Percentiles rank a stretch among this genome's conserved stretches.
phyloP scores from a whole-genome alignment of 2,888 invertebrate species.

The Adelphocoris suturalis region DNA sequence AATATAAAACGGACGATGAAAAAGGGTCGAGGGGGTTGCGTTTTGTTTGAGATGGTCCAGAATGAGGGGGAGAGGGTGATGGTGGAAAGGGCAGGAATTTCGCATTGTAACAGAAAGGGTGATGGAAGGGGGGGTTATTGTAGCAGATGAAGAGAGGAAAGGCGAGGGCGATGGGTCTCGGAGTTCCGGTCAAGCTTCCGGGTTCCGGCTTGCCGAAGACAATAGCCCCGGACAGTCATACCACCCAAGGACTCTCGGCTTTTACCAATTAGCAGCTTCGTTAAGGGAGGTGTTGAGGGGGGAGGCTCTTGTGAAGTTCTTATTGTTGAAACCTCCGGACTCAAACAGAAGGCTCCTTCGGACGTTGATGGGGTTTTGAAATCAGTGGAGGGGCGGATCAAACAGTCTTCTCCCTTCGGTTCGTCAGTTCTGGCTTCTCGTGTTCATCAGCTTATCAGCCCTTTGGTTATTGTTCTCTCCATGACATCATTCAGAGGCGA shows the following conservation, averaged over 20 bases:
- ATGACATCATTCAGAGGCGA: slow-evolving; percentile 5
- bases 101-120: slow-evolving; percentile 54
- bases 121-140: slow-evolving; percentile 60
- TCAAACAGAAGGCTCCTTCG: slow-evolving; percentile 53
- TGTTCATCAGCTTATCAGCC: slow-evolving; percentile 60
- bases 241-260: slow-evolving; percentile 32
- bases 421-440: background rate
- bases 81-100: slow-evolving; percentile 45
- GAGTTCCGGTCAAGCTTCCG: slow-evolving; percentile 68
- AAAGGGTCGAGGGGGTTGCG: slow-evolving; percentile 47
- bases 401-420: slow-evolving; percentile 35
- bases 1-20: slow-evolving; percentile 67
- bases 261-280: slow-evolving; percentile 57
- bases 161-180: slow-evolving; percentile 49
- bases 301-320: slow-evolving; percentile 42
- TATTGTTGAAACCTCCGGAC: slow-evolving; percentile 54
- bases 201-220: slow-evolving; percentile 68
- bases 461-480: slow-evolving; percentile 55
- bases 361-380: slow-evolving; percentile 59
- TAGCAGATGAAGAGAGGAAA: slow-evolving; percentile 48
- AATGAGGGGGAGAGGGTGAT: background rate
- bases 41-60: slow-evolving; percentile 51
- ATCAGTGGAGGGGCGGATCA: slow-evolving; percentile 46
- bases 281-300: slow-evolving; percentile 6
- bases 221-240: slow-evolving; percentile 45